Evolutionary conservation across 1,140 invertebrate species (phyloP), one percentile per base, ranked within the genome.

Genomic region (Copidosoma floridanum): DNA sequence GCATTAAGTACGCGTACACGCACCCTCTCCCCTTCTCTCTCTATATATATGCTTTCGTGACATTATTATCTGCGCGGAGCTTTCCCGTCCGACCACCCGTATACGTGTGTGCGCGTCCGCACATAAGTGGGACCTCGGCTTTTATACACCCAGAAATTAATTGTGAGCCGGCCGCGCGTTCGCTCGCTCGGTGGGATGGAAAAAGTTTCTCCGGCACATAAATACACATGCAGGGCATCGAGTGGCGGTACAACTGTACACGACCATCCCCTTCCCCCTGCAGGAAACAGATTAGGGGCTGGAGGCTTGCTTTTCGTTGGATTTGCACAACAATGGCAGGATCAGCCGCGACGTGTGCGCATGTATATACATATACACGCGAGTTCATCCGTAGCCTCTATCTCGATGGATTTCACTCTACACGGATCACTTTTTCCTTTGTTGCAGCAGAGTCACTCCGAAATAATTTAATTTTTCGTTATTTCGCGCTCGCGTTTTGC

Each of bases 241-340:
- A 51, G 48, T 51, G 48, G 46, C 38, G n/a, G 5, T 26, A 27
- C 38, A 5, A 5, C 21, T 23, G 18, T 21, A 51, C 35, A 21
- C 38, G n/a, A n/a, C n/a, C n/a, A n/a, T n/a, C n/a, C n/a, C n/a
- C 27, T 12, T 24, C 26, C 21, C 20, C 5, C 47, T 2, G n/a
- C 14, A 27, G 35, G 37, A 53, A 26, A 20, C 52, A 20, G 52
- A 55, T 55, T 55, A 55, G 52, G 40, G 52, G 43, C 44, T 48
- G 47, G n/a, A n/a, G n/a, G 37, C 29, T 58, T 51, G 64, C 65
- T 71, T 72, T 70, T 69, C 66, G 67, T 69, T 71, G 63, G 63
- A 71, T 71, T 69, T 72, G 67, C 68, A 72, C 71, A 68, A 71
- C 71, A 72, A 71, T 72, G 65, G 57, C 41, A 55, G 67, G 71